A percentile compares a stretch with the other conserved stretches of the same genome.
phyloP scores from a whole-genome alignment of 2,888 invertebrate genomes.

The Lobophora halterata region DNA sequence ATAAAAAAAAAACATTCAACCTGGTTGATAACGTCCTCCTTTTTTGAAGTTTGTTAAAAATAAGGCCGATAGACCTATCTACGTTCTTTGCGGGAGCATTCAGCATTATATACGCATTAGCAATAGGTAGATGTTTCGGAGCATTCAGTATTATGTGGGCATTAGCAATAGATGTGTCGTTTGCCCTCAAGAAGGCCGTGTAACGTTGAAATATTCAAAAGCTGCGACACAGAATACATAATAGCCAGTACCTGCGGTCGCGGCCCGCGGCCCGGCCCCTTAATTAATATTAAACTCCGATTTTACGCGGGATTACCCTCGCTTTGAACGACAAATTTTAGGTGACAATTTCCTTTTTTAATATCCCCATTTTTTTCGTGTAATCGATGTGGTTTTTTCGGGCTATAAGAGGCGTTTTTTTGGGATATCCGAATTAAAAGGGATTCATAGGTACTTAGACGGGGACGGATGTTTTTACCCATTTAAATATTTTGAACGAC shows the following conservation, averaged over 20 bases:
- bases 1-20: too few species aligned
- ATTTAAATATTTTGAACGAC: too few species aligned
- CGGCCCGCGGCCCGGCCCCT: conserved; percentile 28
- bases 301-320: conserved; percentile 35
- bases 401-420: conserved; percentile 1
- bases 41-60: too few species aligned
- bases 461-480: neutral
- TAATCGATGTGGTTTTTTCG: conserved; percentile 13
- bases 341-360: conserved; percentile 28
- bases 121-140: conserved; percentile 12
- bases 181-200: conserved; percentile 23
- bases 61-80: too few species aligned
- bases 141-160: conserved; percentile 12
- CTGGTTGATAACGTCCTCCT: too few species aligned
- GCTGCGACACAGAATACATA: too few species aligned
- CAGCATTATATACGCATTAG: conserved; percentile 14
- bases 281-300: conserved; percentile 56
- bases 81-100: too few species aligned
- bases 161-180: conserved; percentile 22
- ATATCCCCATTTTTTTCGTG: conserved; percentile 18
- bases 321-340: conserved; percentile 28
- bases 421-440: conserved; percentile 4
- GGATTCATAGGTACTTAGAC: too few species aligned
- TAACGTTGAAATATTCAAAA: conserved; percentile 52
- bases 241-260: conserved; percentile 36